A percentile compares a stretch with the other conserved stretches of the same genome.
Evolutionary conservation across 2,113 vertebrate genomes (phyloP).

Genomic region (Cettia cetti): DNA sequence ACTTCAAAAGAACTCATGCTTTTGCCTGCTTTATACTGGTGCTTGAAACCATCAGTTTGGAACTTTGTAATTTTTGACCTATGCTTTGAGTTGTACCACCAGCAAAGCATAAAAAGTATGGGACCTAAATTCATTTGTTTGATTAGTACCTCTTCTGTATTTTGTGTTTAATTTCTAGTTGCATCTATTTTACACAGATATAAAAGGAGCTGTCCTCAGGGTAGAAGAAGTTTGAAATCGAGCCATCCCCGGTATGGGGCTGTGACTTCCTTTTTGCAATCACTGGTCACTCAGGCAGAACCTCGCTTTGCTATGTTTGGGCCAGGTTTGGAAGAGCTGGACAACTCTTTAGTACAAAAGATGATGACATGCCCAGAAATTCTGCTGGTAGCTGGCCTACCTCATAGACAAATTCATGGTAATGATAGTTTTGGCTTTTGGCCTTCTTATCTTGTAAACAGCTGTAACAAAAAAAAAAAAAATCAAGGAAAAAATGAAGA

Average conservation of each 20-base stretch:
- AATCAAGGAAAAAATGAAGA: neutral
- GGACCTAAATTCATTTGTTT: neutral
- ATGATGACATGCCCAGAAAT: slow-evolving; percentile 86
- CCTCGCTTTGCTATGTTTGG: slow-evolving; percentile 95
- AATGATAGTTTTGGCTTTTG: neutral
- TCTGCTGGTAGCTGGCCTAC: slow-evolving; percentile 79
- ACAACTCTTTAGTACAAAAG: slow-evolving; percentile 84
- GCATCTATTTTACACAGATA: slow-evolving; percentile 78
- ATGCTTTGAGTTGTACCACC: neutral
- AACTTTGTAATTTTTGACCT: neutral
- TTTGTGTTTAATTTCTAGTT: slow-evolving; percentile 53
- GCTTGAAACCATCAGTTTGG: neutral
- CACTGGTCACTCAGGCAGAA: slow-evolving; percentile 80
- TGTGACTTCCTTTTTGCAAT: slow-evolving; percentile 86
- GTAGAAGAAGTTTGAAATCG: slow-evolving; percentile 76
- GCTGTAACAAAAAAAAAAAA: neutral
- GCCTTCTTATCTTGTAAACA: neutral
- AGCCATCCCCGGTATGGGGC: slow-evolving; percentile 71
- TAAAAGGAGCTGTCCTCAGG: slow-evolving; percentile 81
- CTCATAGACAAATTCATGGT: slow-evolving; percentile 90
- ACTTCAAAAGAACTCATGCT: neutral
- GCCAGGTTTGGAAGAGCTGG: slow-evolving; percentile 90
- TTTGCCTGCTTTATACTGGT: neutral
- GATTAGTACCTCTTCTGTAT: neutral
- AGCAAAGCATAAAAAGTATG: neutral